Conservation (phyloP, 64 coral and sea anemone species). For the Astreopora myriophthalma region DNA sequence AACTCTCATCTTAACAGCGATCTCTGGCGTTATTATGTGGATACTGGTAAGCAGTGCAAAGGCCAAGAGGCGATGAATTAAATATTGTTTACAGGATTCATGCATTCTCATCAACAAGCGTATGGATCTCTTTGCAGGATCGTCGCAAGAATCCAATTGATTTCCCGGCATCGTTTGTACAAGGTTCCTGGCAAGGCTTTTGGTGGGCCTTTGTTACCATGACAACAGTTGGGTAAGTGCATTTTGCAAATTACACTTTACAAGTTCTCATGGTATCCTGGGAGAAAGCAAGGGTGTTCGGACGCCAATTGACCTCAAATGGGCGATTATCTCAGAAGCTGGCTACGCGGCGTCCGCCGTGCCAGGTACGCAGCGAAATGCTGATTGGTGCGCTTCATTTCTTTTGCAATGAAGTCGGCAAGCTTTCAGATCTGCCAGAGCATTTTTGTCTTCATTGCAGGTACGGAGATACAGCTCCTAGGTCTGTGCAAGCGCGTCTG, state of each 20-base stretch:
- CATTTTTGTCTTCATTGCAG: constrained; percentile 27
- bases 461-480: constrained; percentile 92
- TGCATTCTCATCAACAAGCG: too few species aligned
- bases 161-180: constrained; percentile 86
- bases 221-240: constrained; percentile 97
- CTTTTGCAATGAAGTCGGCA: not conserved
- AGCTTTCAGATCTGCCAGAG: not conserved
- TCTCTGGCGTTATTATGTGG: constrained; percentile 91
- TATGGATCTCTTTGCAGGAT: constrained; percentile 51
- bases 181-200: constrained; percentile 96
- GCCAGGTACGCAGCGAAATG: too few species aligned
- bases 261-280: too few species aligned
- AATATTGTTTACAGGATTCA: too few species aligned
- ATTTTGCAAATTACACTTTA: too few species aligned
- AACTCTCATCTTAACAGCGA: constrained; percentile 83
- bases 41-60: constrained; percentile 74
- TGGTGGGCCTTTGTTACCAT: constrained; percentile 99
- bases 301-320: too few species aligned
- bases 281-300: too few species aligned
- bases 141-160: constrained; percentile 80
- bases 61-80: too few species aligned
- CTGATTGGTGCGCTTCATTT: not conserved
- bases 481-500: constrained; percentile 84
- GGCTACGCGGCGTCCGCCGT: too few species aligned
- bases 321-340: too few species aligned